phyloP scores from a whole-genome alignment of 2,797 vertebrate genomes.

The Cossypha niveicapilla region DNA sequence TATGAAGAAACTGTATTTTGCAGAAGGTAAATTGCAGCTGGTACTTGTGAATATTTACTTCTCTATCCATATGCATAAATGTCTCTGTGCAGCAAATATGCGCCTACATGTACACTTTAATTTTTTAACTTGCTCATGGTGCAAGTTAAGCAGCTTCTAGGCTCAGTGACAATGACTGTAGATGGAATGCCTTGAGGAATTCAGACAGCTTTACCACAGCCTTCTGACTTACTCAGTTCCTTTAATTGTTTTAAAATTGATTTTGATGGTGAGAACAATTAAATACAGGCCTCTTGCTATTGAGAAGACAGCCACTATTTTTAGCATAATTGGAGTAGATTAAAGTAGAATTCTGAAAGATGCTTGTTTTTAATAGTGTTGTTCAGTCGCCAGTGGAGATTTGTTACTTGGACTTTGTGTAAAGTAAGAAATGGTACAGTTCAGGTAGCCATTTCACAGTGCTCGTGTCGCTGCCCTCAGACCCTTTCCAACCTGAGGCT shows the following conservation, averaged over 20 bases:
- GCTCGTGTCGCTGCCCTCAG: not conserved
- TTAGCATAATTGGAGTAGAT: not conserved
- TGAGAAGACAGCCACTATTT: not conserved
- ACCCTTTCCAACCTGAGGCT: not conserved
- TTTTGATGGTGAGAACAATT: not conserved
- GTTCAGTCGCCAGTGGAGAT: not conserved
- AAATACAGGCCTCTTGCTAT: not conserved
- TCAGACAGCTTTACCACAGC: not conserved
- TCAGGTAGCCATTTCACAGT: not conserved
- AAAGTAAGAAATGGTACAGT: not conserved
- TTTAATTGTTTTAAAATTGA: not conserved
- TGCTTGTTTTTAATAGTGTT: not conserved
- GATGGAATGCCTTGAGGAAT: not conserved
- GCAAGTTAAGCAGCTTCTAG: not conserved
- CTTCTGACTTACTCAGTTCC: not conserved
- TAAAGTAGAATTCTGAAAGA: not conserved
- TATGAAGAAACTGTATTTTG: not conserved
- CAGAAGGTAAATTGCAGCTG: not conserved
- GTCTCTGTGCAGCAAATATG: not conserved
- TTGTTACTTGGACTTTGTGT: not conserved
- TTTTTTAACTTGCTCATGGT: not conserved
- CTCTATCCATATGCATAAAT: not conserved
- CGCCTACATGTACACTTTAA: not conserved
- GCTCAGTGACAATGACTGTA: not conserved
- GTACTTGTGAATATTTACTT: not conserved